These are phyloP conservation scores for Anadara kagoshimensis DNA, from an alignment of 1,140 invertebrate genomes.

Conservation along the genomic window DNA sequence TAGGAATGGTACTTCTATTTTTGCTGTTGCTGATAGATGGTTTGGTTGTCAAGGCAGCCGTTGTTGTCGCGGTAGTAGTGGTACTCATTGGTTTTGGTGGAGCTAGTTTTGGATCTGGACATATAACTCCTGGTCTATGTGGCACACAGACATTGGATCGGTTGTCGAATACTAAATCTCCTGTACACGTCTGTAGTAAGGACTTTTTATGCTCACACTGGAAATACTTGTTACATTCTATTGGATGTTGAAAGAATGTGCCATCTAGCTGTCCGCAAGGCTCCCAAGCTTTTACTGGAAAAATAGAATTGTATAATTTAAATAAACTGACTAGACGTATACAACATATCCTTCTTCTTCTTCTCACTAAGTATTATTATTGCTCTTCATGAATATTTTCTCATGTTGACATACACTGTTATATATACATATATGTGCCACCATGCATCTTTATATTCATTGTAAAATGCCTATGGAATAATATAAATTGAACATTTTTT, in stretches of 20 bases:
- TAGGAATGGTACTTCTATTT: constrained; percentile 14
- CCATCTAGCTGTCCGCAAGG: constrained; percentile 28
- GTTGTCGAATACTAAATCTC: constrained; percentile 31
- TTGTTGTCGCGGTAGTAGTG: background rate
- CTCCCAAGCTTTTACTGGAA: constrained; percentile 35
- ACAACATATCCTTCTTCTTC: no score
- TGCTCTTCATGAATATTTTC: no score
- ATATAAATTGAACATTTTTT: no score
- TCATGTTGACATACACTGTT: no score
- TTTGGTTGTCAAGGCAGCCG: background rate
- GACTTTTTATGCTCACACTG: constrained; percentile 37
- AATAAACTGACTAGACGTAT: no score
- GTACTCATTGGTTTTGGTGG: constrained; percentile 28
- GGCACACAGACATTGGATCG: constrained; percentile 35
- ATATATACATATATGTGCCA: no score
- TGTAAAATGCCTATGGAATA: no score
- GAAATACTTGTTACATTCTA: constrained; percentile 39
- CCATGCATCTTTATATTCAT: no score
- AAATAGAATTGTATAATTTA: no score
- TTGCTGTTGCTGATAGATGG: constrained; percentile 1
- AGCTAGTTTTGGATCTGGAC: constrained; percentile 20
- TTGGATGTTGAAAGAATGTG: constrained; percentile 32
- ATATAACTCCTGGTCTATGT: constrained; percentile 26
- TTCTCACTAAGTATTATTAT: no score
- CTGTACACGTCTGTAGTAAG: constrained; percentile 24